Conservation (phyloP, 2,113 vertebrate genomes). For the Platysternon megacephalum region DNA sequence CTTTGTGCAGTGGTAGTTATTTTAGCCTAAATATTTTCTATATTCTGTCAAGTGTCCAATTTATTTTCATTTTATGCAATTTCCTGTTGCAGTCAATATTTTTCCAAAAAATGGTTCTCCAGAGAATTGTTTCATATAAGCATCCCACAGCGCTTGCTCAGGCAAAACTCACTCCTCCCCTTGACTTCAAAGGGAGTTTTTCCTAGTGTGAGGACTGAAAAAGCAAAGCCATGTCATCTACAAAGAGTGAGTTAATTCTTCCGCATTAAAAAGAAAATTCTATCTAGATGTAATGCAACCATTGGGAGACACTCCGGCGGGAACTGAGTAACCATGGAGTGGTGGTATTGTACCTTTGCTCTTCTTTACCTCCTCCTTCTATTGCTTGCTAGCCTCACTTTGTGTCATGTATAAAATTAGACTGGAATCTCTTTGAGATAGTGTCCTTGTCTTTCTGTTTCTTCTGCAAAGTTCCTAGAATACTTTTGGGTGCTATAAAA, state of each 20-base stretch:
- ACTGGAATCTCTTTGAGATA: background rate
- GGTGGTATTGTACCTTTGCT: constrained; percentile 16
- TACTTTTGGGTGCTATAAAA: background rate
- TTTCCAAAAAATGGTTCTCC: background rate
- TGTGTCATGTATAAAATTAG: rapidly evolving
- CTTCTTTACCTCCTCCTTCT: background rate
- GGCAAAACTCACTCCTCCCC: background rate
- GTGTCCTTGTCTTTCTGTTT: rapidly evolving
- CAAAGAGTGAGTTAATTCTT: background rate
- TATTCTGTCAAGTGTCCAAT: constrained; percentile 57
- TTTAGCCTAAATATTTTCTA: constrained; percentile 68
- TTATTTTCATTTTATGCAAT: constrained; percentile 62
- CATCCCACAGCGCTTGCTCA: background rate
- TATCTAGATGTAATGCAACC: background rate
- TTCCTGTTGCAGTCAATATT: constrained; percentile 47
- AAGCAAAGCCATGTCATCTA: background rate
- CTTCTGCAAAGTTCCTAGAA: background rate
- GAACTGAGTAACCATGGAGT: background rate
- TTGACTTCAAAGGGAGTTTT: background rate
- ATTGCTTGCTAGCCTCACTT: background rate
- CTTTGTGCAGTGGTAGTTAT: constrained; percentile 54
- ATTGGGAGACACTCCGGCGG: background rate
- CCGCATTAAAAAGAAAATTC: background rate
- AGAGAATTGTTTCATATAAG: background rate
- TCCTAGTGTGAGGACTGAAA: background rate